Evolutionary conservation across 2,888 invertebrate genomes (phyloP), one percentile per base, ranked within the genome.

Genomic region (Andrena fulva): DNA sequence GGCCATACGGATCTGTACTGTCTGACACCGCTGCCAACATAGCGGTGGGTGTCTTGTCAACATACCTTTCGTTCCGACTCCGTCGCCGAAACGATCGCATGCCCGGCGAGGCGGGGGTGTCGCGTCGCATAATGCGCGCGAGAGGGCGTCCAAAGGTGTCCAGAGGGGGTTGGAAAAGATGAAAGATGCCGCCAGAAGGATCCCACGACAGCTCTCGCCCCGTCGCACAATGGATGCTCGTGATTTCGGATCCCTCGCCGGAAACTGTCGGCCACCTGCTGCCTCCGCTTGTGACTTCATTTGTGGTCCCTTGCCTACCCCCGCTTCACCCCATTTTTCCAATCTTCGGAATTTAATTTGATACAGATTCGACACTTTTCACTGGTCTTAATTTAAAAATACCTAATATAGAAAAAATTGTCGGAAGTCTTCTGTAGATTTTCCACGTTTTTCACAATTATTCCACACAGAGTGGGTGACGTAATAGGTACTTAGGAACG

Each of bases 241-340:
- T 92, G 91, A 92, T 93, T 91, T 90, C 68, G 69, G 77, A 71
- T 72, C 85, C 70, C 78, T 71, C 79, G 78, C 78, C 80, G 86
- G 86, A 91, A 92, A 91, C 92, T 89, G 89, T 90, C 85, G 92
- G 85, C 92, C 93, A 92, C 93, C 93, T 93, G 93, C 92, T 92
- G 93, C 81, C 42, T 91, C 88, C 68, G 92, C 93, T 93, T 93
- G 92, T 93, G 93, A 93, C 93, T 93, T 93, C 90, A 93, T 93
- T 93, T 92, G 87, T 89, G 20, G 33, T 31, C 59, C 62, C 31
- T 56, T 56, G 27, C 56, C 62, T 24, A 27, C 1, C 52, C 52
- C 16, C 27, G 48, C n/a, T 56, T 29, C 70, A 24, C 27, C 27
- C 31, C 0, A 24, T 24, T 24, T 20, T 2, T 35, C 59, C 10